Evolutionary conservation across 2,113 vertebrate species (phyloP), one percentile per base, ranked within the genome.

Genomic region (Hemibagrus wyckioides): DNA sequence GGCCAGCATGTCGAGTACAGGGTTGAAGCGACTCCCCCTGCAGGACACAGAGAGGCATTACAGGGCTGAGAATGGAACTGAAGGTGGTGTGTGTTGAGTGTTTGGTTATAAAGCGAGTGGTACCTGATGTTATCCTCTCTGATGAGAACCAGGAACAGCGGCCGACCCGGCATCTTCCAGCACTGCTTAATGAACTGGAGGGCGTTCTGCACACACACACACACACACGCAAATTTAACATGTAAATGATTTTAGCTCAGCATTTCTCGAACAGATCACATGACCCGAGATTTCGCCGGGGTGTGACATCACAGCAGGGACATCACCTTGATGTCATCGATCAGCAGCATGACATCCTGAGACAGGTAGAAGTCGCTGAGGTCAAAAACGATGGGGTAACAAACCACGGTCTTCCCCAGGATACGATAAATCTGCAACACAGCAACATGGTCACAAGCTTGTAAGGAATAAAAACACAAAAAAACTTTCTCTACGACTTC

Each of bases 291-390:
- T 6, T 50, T 80, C 6, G 28, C 2, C 33, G 44, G 69, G 41
- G 44, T 77, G 69, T 86, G 83, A 88, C 71, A 69, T 85, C 89
- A 41, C 57, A 48, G 13, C 76, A 59, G 86, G n/a, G n/a, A n/a
- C n/a, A 91, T 93, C 95, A 99, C 98, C 97, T 98, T 98, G 93
- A 99, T 99, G 93, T 99, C 98, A 92, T 99, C 98, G 88, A 99
- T 99, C 92, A 99, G 94, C 92, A 99, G 95, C 96, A 99, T 96
- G 77, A 99, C 98, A 92, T 99, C 98, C 86, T 99, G 98, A 88
- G 97, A 99, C 96, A 99, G 95, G 95, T 99, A 99, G 93, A 99
- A 99, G 94, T 99, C 98, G 85, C 98, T 99, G 33, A 99, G 94
- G 94, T 99, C 98, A 91, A 99, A 99, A 91, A 99, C 98, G 91